These are phyloP conservation scores for Fringilla coelebs DNA, from an alignment of 2,797 vertebrate species.

Conservation along the genomic window DNA sequence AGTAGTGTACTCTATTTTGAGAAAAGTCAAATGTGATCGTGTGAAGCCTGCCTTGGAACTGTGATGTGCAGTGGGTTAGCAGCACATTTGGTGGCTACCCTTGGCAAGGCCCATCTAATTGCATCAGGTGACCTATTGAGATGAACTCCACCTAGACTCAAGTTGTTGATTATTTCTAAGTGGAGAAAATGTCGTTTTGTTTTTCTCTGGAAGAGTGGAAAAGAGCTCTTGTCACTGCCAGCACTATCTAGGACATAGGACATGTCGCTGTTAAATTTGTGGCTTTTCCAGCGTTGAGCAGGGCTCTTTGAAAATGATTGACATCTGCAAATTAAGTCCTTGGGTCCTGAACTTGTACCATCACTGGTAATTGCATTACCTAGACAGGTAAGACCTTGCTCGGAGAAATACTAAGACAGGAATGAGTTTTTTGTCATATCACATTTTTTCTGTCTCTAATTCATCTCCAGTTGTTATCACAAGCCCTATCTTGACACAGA, in stretches of 20 bases:
- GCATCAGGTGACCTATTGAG: not conserved
- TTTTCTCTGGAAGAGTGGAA: not conserved
- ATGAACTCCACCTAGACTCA: not conserved
- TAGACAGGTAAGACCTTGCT: not conserved
- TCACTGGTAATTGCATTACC: not conserved
- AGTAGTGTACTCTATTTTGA: not conserved
- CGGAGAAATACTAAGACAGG: not conserved
- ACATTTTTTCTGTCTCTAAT: not conserved
- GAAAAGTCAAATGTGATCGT: rapidly evolving
- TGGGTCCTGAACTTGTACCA: not conserved
- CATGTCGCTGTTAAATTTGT: not conserved
- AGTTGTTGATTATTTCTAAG: not conserved
- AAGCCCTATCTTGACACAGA: not conserved
- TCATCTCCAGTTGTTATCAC: not conserved
- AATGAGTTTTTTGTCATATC: not conserved
- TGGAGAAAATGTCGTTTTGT: not conserved
- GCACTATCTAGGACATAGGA: not conserved
- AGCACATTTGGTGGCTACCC: not conserved
- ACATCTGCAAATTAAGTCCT: not conserved
- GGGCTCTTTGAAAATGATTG: not conserved
- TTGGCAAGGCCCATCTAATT: not conserved
- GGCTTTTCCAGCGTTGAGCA: not conserved
- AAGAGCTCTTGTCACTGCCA: not conserved
- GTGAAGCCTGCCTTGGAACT: not conserved
- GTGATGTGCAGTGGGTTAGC: not conserved